phyloP scores from a whole-genome alignment of 2,888 invertebrate genomes.

The Xestobium rufovillosum region DNA sequence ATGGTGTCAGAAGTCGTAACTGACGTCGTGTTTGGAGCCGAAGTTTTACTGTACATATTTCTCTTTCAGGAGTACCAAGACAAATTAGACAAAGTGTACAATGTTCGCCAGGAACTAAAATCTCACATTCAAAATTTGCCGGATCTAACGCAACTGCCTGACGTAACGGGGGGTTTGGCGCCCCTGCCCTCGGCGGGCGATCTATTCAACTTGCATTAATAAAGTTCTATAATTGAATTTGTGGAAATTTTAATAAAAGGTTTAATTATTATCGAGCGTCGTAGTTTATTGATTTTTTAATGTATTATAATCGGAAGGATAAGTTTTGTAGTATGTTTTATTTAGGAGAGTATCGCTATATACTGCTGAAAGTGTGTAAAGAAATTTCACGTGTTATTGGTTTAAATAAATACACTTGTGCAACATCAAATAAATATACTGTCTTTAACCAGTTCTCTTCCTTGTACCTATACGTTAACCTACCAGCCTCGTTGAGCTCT shows the following conservation, averaged over 20 bases:
- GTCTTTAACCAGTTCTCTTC: too few relatives aligned
- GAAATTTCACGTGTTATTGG: background rate
- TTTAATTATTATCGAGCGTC: background rate
- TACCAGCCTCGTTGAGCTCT: too few relatives aligned
- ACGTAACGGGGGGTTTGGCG: slow-evolving; percentile 85
- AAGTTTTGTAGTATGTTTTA: too few relatives aligned
- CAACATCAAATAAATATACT: too few relatives aligned
- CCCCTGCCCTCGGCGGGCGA: slow-evolving; percentile 94
- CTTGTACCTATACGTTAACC: too few relatives aligned
- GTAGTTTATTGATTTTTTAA: slow-evolving; percentile 3
- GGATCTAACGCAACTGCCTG: slow-evolving; percentile 84
- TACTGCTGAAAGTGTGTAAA: slow-evolving; percentile 6
- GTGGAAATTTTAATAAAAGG: slow-evolving; percentile 5
- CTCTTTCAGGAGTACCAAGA: slow-evolving; percentile 82
- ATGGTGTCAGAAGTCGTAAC: too few relatives aligned
- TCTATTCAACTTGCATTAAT: slow-evolving; percentile 64
- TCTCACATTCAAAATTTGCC: slow-evolving; percentile 91
- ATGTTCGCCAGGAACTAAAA: slow-evolving; percentile 80
- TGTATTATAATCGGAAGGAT: too few relatives aligned
- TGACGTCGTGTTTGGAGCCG: too few relatives aligned
- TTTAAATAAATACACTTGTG: background rate
- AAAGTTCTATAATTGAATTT: slow-evolving; percentile 10
- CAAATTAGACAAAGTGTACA: slow-evolving; percentile 78
- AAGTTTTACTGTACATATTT: too few relatives aligned
- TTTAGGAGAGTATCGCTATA: background rate